Percentiles rank a stretch among this genome's conserved stretches.
Conservation (phyloP, 1,140 invertebrate species). For the Drosophila lacteicornis region DNA sequence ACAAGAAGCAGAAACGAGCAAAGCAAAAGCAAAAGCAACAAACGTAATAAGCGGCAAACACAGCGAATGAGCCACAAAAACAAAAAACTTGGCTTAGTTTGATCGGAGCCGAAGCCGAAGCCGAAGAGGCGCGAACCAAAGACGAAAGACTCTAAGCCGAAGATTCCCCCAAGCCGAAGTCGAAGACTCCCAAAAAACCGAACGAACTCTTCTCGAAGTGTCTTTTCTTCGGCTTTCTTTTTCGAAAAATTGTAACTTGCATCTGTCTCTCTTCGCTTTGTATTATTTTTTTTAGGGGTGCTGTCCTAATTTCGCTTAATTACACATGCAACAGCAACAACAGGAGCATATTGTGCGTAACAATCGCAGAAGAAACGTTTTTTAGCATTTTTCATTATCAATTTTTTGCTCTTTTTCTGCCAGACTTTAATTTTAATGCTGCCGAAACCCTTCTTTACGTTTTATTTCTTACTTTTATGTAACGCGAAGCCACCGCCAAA, state of each 20-base stretch:
- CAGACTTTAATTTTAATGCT: constrained; percentile 55
- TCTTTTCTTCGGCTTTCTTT: constrained; percentile 52
- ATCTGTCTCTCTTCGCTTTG: constrained; percentile 32
- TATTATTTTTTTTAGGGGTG: constrained; percentile 49
- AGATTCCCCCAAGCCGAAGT: constrained; percentile 20
- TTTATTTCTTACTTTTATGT: constrained; percentile 59
- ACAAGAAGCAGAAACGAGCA: constrained; percentile 23
- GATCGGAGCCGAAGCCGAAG: constrained; percentile 40
- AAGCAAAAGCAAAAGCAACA: constrained; percentile 43
- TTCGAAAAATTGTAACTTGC: constrained; percentile 43
- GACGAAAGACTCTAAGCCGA: constrained; percentile 18
- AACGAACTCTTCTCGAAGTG: constrained; percentile 9
- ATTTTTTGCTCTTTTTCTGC: constrained; percentile 19
- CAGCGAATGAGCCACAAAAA: constrained; percentile 46
- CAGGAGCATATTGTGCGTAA: constrained; percentile 66
- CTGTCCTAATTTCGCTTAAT: constrained; percentile 80
- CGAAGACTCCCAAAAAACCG: not conserved
- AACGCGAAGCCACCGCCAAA: constrained; percentile 50
- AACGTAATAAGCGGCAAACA: constrained; percentile 69
- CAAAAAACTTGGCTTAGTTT: constrained; percentile 61
- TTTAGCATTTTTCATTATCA: constrained; percentile 15
- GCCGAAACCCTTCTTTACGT: constrained; percentile 40
- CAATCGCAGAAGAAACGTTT: constrained; percentile 13
- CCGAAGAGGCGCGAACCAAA: constrained; percentile 11
- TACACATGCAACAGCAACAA: constrained; percentile 52